A percentile compares a stretch with the other conserved stretches of the same genome.
Conservation (phyloP, 1,140 invertebrate species). For the Euwallacea similis region DNA sequence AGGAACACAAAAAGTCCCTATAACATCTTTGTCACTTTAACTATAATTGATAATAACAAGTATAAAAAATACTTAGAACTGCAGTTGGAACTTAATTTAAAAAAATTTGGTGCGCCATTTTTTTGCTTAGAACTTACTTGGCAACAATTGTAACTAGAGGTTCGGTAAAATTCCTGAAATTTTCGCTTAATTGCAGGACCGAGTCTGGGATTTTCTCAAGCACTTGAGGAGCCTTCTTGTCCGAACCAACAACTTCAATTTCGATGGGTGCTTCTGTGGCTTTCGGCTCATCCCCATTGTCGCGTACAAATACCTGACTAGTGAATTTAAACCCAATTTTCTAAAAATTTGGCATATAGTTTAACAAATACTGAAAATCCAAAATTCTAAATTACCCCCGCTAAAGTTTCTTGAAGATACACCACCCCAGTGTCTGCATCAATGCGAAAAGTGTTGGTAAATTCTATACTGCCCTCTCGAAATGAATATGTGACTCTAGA, state of each 20-base stretch:
- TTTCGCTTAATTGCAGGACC: slow-evolving; percentile 71
- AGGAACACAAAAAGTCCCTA: no score
- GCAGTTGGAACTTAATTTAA: neutral
- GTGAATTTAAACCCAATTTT: slow-evolving; percentile 63
- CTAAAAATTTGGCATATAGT: slow-evolving; percentile 45
- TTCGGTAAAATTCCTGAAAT: slow-evolving; percentile 67
- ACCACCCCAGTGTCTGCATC: slow-evolving; percentile 78
- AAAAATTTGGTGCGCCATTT: slow-evolving; percentile 3
- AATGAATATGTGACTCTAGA: slow-evolving; percentile 67
- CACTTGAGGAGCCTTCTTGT: slow-evolving; percentile 78
- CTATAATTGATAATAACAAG: no score
- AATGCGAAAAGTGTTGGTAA: slow-evolving; percentile 75
- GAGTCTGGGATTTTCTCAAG: slow-evolving; percentile 63
- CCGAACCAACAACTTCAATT: slow-evolving; percentile 82
- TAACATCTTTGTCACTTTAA: no score
- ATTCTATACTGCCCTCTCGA: slow-evolving; percentile 48
- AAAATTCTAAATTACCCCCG: slow-evolving; percentile 28
- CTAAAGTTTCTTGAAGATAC: slow-evolving; percentile 64
- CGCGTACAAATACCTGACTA: slow-evolving; percentile 61
- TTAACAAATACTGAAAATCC: neutral
- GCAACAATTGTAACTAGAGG: slow-evolving; percentile 71
- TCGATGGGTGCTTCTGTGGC: slow-evolving; percentile 70
- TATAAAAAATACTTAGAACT: no score
- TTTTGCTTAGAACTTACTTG: slow-evolving; percentile 57
- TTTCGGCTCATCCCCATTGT: slow-evolving; percentile 68